Base-by-base conservation (phyloP, 2,888 invertebrate species). In the Zeuzera pyrina region DNA sequence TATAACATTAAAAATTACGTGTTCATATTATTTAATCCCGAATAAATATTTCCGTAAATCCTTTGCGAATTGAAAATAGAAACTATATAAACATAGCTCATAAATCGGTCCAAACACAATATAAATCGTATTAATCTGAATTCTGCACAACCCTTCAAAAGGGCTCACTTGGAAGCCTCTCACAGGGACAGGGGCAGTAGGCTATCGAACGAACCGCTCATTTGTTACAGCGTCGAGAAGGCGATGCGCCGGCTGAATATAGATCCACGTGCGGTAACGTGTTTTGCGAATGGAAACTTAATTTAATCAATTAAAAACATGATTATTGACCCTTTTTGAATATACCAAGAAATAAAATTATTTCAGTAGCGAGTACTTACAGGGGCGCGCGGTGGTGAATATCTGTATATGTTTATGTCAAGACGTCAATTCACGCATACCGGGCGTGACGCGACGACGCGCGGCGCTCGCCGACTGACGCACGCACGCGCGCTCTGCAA, bases 151-250 rank as follows among this genome's bases (percentile, higher is more conserved):
- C 74, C 77, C 77, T 78, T 77, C 62, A 69, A 53, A 45, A 52
- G 52, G 53, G 56, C 52, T 58, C 52, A 51, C 65, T 69, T 60
- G 57, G 60, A 66, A 67, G 60, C 60, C 68, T 69, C 71, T 79
- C 63, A 81, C 72, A 81, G 81, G 81, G 81, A 79, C 81, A 83
- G 81, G 81, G 81, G 81, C 81, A 83, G 69, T 81, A 77, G 81
- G 81, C 78, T 83, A 81, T 81, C 70, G 79, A 81, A 77, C 77
- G 74, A 62, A 68, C 62, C 73, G 65, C 63, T 76, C 73, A 76
- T 74, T 76, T 74, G 71, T 72, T 65, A 68, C 28, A 25, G 63
- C 69, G 71, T 67, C 61, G 61, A 49, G 49, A 54, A 65, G 52
- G 61, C 62, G 53, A 45, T 54, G 44, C 52, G 52, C 58, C 61